Evolutionary conservation across 2,113 vertebrate genomes (phyloP).

Genomic region (Stictonetta naevosa): DNA sequence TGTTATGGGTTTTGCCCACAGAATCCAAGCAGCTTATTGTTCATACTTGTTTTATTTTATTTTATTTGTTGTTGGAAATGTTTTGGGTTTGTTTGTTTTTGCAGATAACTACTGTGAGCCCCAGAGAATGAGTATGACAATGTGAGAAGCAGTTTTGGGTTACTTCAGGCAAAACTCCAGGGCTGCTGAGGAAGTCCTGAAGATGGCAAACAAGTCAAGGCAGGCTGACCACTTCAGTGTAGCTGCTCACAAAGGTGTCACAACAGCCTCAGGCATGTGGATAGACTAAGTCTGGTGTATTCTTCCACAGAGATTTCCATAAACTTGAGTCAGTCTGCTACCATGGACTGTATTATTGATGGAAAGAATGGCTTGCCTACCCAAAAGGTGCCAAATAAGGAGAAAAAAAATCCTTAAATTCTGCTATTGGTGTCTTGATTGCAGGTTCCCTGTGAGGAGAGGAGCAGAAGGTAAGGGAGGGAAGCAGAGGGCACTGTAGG

Average conservation of each 20-base stretch:
- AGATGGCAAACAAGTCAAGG: not conserved
- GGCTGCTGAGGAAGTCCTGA: not conserved
- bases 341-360: not conserved
- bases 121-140: not conserved
- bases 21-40: slow-evolving; percentile 23
- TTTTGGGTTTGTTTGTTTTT: slow-evolving; percentile 15
- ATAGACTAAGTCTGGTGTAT: not conserved
- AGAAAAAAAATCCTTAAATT: not conserved
- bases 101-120: not conserved
- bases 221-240: not conserved
- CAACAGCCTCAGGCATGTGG: not conserved
- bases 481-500: not conserved
- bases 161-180: not conserved
- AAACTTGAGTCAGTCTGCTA: not conserved
- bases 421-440: not conserved
- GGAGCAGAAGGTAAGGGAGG: not conserved
- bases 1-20: slow-evolving; percentile 40
- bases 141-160: not conserved
- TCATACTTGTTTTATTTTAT: slow-evolving; percentile 23
- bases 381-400: not conserved
- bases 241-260: not conserved
- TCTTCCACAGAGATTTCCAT: not conserved
- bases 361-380: not conserved
- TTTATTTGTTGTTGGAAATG: slow-evolving; percentile 45
- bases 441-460: not conserved